Evolutionary conservation across 2,797 vertebrate genomes (phyloP).

Genomic region (Zenarchopterus dispar): DNA sequence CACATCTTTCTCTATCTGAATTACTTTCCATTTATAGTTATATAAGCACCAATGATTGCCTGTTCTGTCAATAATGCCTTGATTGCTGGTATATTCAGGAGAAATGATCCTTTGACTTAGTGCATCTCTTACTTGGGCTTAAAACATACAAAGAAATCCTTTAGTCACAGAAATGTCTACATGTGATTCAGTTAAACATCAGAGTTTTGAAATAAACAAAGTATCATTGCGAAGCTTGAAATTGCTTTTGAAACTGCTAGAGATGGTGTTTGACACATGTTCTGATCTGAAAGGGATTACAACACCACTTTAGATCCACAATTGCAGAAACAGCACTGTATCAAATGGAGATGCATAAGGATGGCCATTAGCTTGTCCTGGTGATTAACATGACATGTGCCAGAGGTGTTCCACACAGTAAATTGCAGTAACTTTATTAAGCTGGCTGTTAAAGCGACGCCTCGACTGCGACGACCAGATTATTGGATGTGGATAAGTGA

Average conservation of each 20-base stretch:
- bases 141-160: background rate
- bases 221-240: slow-evolving; percentile 39
- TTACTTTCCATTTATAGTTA: slow-evolving; percentile 29
- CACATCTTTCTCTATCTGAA: slow-evolving; percentile 20
- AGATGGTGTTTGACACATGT: slow-evolving; percentile 61
- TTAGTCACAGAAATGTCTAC: slow-evolving; percentile 3
- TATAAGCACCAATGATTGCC: slow-evolving; percentile 43
- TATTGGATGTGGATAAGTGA: slow-evolving; percentile 5
- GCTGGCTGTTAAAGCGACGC: slow-evolving; percentile 1
- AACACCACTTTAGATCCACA: slow-evolving; percentile 61
- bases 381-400: slow-evolving; percentile 43
- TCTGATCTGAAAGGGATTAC: slow-evolving; percentile 48
- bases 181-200: slow-evolving; percentile 16
- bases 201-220: slow-evolving; percentile 23
- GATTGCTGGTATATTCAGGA: slow-evolving; percentile 46
- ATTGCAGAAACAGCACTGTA: slow-evolving; percentile 43
- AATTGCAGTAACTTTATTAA: slow-evolving; percentile 27
- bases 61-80: slow-evolving; percentile 49
- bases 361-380: slow-evolving; percentile 37
- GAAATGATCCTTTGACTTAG: background rate
- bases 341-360: slow-evolving; percentile 37
- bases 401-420: slow-evolving; percentile 25
- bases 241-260: slow-evolving; percentile 62
- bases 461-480: slow-evolving; percentile 1
- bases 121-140: slow-evolving; percentile 8